A percentile compares a stretch with the other conserved stretches of the same genome.
Conservation (phyloP, 2,113 vertebrate genomes). For the Lethenteron camtschaticum region DNA sequence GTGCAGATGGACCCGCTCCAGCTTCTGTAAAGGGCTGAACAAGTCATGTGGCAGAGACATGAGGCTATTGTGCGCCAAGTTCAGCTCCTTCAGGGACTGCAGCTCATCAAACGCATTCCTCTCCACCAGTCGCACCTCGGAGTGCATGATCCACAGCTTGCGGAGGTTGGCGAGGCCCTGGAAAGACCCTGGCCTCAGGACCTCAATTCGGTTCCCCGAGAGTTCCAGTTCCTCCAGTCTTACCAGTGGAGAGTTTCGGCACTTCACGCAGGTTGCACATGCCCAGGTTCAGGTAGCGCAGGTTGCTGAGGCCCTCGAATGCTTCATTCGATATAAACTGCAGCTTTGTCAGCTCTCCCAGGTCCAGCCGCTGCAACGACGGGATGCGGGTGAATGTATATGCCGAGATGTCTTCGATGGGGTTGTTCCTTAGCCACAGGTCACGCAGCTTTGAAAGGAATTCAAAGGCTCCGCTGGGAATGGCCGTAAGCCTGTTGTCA, state of each 20-base stretch:
- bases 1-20: slow-evolving; percentile 86
- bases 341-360: slow-evolving; percentile 78
- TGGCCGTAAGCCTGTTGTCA: slow-evolving; percentile 87
- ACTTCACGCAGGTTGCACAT: slow-evolving; percentile 89
- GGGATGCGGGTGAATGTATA: slow-evolving; percentile 95
- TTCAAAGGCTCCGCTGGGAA: slow-evolving; percentile 92
- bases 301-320: slow-evolving; percentile 79
- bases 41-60: slow-evolving; percentile 87
- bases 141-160: slow-evolving; percentile 98
- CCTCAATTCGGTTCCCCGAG: slow-evolving; percentile 81
- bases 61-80: slow-evolving; percentile 93
- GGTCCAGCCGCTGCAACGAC: slow-evolving; percentile 77
- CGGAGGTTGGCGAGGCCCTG: slow-evolving; percentile 63
- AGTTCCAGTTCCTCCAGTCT: slow-evolving; percentile 90
- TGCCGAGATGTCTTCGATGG: slow-evolving; percentile 89
- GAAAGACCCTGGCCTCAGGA: slow-evolving; percentile 64
- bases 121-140: slow-evolving; percentile 61
- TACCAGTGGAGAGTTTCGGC: slow-evolving; percentile 57
- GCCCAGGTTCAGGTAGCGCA: slow-evolving; percentile 91
- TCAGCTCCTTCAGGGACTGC: slow-evolving; percentile 75
- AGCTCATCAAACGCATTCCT: slow-evolving; percentile 92
- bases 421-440: slow-evolving; percentile 89
- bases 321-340: slow-evolving; percentile 93
- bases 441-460: slow-evolving; percentile 90
- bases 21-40: slow-evolving; percentile 65